Percentiles rank a stretch among this genome's conserved stretches.
Evolutionary conservation across 2,888 invertebrate species (phyloP).

Genomic region (Torymus aiolomorphi): DNA sequence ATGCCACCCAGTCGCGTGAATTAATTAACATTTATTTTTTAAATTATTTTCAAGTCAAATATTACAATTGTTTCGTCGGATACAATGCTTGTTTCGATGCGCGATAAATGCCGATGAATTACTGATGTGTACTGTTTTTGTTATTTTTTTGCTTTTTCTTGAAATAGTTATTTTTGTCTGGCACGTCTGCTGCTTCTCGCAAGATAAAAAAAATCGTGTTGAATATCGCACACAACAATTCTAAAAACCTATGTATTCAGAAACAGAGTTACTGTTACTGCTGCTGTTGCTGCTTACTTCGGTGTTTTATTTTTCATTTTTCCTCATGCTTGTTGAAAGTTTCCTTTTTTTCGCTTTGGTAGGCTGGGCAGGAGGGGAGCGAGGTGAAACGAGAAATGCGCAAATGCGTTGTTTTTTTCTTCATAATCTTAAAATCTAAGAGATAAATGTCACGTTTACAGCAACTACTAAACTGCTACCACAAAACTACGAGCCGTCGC

Average conservation of each 20-base stretch:
- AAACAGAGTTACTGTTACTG: constrained; percentile 42
- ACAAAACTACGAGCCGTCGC: constrained; percentile 46
- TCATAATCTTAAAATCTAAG: constrained; percentile 52
- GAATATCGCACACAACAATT: constrained; percentile 43
- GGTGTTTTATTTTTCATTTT: constrained; percentile 20
- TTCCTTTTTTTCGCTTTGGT: constrained; percentile 45
- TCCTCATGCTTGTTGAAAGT: constrained; percentile 16
- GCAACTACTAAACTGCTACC: constrained; percentile 53
- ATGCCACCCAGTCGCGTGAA: constrained; percentile 14
- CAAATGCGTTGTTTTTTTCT: constrained; percentile 44
- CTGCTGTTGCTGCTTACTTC: constrained; percentile 23
- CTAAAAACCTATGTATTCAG: constrained; percentile 43
- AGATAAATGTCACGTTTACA: constrained; percentile 54
- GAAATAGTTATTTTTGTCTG: constrained; percentile 27
- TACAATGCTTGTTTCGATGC: constrained; percentile 46
- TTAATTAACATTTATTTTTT: constrained; percentile 44
- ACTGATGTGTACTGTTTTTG: constrained; percentile 27
- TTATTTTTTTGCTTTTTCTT: constrained; percentile 26
- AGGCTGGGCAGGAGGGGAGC: constrained; percentile 53
- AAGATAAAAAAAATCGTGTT: constrained; percentile 51
- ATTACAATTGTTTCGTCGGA: constrained; percentile 48
- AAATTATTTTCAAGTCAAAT: constrained; percentile 44
- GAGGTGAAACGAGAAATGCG: constrained; percentile 56
- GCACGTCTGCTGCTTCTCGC: constrained; percentile 24
- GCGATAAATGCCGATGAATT: constrained; percentile 43